Percentiles rank a stretch among this genome's conserved stretches.
Evolutionary conservation across 2,113 vertebrate species (phyloP).

Genomic region (Trichechus manatus): DNA sequence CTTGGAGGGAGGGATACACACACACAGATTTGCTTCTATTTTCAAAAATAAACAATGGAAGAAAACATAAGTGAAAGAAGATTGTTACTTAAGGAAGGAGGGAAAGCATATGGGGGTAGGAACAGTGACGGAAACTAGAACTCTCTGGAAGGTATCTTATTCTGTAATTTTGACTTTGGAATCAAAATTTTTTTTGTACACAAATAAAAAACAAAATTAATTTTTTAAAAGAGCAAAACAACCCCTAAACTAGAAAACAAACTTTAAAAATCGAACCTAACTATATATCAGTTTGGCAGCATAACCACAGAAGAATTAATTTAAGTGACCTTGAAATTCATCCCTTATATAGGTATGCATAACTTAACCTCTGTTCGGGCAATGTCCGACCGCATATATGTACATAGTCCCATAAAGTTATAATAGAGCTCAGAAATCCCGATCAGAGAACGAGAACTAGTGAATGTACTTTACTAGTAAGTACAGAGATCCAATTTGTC

Average conservation of each 20-base stretch:
- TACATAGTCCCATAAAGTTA: too few species aligned
- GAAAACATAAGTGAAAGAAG: background rate
- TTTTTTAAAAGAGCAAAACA: background rate
- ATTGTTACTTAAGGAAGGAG: background rate
- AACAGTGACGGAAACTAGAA: background rate
- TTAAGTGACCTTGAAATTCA: constrained; percentile 1
- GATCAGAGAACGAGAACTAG: too few species aligned
- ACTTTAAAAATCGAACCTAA: background rate
- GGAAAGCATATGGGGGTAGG: background rate
- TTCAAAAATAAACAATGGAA: constrained; percentile 3
- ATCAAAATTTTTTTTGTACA: background rate
- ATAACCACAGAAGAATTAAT: background rate
- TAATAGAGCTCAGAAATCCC: too few species aligned
- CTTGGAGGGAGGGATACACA: background rate
- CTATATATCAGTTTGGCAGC: background rate
- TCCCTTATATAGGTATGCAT: background rate
- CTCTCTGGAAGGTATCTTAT: background rate
- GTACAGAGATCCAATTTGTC: too few species aligned
- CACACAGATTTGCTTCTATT: background rate
- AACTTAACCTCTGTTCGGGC: too few species aligned
- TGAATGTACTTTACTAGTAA: too few species aligned
- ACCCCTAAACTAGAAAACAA: constrained; percentile 28
- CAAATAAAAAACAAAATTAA: background rate
- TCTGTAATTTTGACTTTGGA: constrained; percentile 14
- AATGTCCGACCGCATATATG: too few species aligned